Percentiles rank a stretch among this genome's conserved stretches.
Conservation (phyloP, 1,140 invertebrate species). For the Lasioglossum albipes region DNA sequence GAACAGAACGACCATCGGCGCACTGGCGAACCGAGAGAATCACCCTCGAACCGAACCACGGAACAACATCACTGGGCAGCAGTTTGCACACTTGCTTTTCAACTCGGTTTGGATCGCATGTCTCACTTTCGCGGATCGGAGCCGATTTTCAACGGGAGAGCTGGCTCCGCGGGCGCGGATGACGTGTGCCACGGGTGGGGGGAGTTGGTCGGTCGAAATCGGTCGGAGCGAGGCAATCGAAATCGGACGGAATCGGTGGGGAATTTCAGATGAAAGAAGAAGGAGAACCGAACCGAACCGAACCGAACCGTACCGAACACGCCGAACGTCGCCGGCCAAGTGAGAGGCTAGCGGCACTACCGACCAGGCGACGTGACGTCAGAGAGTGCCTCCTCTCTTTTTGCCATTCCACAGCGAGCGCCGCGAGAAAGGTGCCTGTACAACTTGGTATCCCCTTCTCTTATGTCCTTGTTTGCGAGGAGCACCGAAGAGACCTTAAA, state of each 20-base stretch:
- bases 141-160: neutral
- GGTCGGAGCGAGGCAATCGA: neutral
- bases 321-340: conserved; percentile 74
- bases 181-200: neutral
- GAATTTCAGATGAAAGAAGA: no score
- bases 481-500: conserved; percentile 54
- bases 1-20: conserved; percentile 38
- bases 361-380: conserved; percentile 74
- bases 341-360: conserved; percentile 76
- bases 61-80: conserved; percentile 37
- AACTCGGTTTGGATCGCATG: neutral
- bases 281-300: conserved; percentile 20
- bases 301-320: conserved; percentile 66
- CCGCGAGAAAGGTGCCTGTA: conserved; percentile 73
- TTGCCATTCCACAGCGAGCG: conserved; percentile 70
- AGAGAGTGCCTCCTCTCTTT: conserved; percentile 70
- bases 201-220: neutral
- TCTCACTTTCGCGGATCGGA: conserved; percentile 13
- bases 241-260: conserved; percentile 5
- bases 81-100: conserved; percentile 27
- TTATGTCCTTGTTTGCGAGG: conserved; percentile 62
- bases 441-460: conserved; percentile 66
- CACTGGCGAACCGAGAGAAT: conserved; percentile 25
- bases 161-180: neutral
- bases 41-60: conserved; percentile 2